Percentiles rank a stretch among this genome's conserved stretches.
These are phyloP conservation scores for Rhagium mordax DNA, from an alignment of 2,888 invertebrate species.

Conservation along the genomic window DNA sequence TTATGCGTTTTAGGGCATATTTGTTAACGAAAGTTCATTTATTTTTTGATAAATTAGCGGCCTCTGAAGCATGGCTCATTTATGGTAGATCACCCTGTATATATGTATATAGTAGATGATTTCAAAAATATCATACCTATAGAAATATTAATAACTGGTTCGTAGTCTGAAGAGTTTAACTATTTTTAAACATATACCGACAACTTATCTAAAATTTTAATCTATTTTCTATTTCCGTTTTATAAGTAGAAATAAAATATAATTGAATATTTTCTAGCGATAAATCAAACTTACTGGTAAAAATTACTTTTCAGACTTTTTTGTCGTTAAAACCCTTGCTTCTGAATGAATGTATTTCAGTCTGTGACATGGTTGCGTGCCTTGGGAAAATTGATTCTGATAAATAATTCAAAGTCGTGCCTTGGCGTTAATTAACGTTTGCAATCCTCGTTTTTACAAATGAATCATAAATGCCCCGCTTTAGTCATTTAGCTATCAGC, in stretches of 20 bases:
- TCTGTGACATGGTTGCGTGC: conserved; percentile 27
- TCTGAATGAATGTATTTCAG: conserved; percentile 18
- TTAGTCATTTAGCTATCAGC: conserved; percentile 1
- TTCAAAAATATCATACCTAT: too few relatives aligned
- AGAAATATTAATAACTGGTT: too few relatives aligned
- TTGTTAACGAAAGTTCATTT: too few relatives aligned
- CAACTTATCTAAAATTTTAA: neutral
- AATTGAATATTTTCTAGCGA: neutral
- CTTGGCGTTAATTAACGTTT: conserved; percentile 15
- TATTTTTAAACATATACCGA: too few relatives aligned
- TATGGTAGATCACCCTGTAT: too few relatives aligned
- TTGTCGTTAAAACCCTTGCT: neutral
- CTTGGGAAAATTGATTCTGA: conserved; percentile 21
- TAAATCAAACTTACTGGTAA: neutral
- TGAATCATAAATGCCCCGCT: conserved; percentile 7
- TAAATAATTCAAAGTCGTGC: conserved; percentile 31
- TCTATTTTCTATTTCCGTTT: neutral
- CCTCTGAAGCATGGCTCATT: too few relatives aligned
- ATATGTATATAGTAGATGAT: too few relatives aligned
- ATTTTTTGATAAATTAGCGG: too few relatives aligned
- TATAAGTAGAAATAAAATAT: neutral
- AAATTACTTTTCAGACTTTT: neutral
- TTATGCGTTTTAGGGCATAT: too few relatives aligned
- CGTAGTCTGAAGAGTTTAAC: too few relatives aligned
- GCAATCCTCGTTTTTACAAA: conserved; percentile 2